Percentiles rank a stretch among this genome's conserved stretches.
Evolutionary conservation across 2,888 invertebrate species (phyloP).

Genomic region (Lutraria lutraria): DNA sequence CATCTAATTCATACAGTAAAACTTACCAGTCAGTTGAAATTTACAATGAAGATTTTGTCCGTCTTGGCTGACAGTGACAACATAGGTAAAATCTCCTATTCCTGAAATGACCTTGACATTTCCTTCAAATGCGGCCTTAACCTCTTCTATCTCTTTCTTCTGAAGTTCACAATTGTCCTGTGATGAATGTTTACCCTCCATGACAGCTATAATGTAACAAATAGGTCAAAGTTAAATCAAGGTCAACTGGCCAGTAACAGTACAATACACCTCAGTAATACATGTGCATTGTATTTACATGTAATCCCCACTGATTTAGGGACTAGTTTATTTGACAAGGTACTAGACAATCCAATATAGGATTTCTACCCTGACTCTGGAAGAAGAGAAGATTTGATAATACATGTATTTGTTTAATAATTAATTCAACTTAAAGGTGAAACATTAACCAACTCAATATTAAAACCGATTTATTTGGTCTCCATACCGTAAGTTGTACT

Average conservation of each 20-base stretch:
- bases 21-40: slow-evolving; percentile 82
- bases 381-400: too few relatives aligned
- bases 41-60: slow-evolving; percentile 80
- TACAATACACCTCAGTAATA: neutral
- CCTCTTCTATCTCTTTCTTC: slow-evolving; percentile 63
- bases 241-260: neutral
- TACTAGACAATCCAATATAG: too few relatives aligned
- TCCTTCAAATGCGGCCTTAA: slow-evolving; percentile 71
- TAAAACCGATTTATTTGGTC: too few relatives aligned
- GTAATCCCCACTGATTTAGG: too few relatives aligned
- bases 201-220: neutral
- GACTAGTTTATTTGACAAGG: too few relatives aligned
- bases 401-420: too few relatives aligned
- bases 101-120: slow-evolving; percentile 75
- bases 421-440: too few relatives aligned
- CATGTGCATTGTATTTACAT: too few relatives aligned
- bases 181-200: slow-evolving; percentile 2
- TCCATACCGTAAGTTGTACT: too few relatives aligned
- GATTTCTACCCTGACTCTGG: too few relatives aligned
- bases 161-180: slow-evolving; percentile 1
- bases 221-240: too few relatives aligned
- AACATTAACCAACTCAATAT: too few relatives aligned
- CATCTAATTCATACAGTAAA: neutral
- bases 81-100: slow-evolving; percentile 78
- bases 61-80: slow-evolving; percentile 80